Evolutionary conservation across 2,797 vertebrate genomes (phyloP).

Genomic region (Antrozous pallidus): DNA sequence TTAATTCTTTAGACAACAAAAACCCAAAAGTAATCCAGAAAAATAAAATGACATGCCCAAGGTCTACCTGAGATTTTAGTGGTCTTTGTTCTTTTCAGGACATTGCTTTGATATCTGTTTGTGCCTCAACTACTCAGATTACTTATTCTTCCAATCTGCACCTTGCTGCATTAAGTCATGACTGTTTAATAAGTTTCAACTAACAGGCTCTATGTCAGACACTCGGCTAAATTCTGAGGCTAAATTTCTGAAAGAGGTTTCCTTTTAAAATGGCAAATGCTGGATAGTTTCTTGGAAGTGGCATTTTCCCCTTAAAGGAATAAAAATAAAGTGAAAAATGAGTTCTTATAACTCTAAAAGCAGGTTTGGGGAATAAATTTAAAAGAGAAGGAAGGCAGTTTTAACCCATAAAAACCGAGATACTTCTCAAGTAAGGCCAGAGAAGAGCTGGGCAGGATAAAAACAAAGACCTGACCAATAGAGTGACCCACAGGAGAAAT

Average conservation of each 20-base stretch:
- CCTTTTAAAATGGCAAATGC: neutral
- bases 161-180: neutral
- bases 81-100: neutral
- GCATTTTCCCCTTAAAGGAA: neutral
- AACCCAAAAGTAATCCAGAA: neutral
- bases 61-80: neutral
- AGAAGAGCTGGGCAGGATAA: neutral
- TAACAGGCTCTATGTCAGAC: neutral
- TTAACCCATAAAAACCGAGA: neutral
- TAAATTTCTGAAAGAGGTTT: neutral
- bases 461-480: neutral
- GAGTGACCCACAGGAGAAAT: accelerated
- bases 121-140: neutral
- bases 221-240: neutral
- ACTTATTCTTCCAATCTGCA: neutral
- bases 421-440: neutral
- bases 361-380: neutral
- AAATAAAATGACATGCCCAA: neutral
- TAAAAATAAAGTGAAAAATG: neutral
- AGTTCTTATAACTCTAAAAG: neutral
- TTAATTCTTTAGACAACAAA: neutral
- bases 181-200: neutral
- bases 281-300: neutral
- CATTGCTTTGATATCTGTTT: neutral
- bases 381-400: neutral